Evolutionary conservation across 2,888 invertebrate species (phyloP).

Genomic region (Stramonita haemastoma): DNA sequence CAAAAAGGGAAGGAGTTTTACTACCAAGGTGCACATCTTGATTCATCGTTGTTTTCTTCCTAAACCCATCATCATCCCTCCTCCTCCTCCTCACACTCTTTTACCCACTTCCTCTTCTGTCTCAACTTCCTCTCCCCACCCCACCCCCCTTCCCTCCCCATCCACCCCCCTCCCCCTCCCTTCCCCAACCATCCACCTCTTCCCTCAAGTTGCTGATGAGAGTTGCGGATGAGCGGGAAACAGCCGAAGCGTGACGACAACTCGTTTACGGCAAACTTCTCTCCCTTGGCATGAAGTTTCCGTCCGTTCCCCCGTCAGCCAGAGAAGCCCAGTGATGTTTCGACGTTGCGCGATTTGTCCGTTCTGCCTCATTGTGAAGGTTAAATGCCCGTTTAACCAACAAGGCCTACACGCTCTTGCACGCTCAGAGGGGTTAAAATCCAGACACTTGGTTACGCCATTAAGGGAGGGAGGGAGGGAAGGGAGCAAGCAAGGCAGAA

Average conservation of each 20-base stretch:
- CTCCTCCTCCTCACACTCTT: not conserved
- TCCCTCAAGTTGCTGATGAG: not conserved
- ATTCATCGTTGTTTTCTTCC: too few species aligned
- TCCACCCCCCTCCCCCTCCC: not conserved
- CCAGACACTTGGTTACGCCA: not conserved
- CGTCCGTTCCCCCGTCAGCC: not conserved
- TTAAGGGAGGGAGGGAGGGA: not conserved
- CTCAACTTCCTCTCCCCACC: not conserved
- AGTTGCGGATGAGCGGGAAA: not conserved
- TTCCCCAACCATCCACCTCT: not conserved
- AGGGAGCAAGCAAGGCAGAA: too few species aligned
- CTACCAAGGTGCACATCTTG: too few species aligned
- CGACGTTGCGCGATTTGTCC: not conserved
- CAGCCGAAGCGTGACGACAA: not conserved
- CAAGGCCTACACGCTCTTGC: not conserved
- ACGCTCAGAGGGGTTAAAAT: not conserved
- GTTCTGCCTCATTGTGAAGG: constrained; percentile 14
- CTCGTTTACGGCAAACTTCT: not conserved
- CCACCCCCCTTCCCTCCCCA: not conserved
- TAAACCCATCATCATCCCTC: not conserved
- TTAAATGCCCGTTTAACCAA: constrained; percentile 12
- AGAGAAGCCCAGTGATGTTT: not conserved
- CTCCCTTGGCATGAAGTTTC: not conserved
- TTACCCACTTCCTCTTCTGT: not conserved
- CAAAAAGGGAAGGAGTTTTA: not conserved